Base-by-base conservation (phyloP, 1,140 invertebrate genomes). In the Pomacea maculata region DNA sequence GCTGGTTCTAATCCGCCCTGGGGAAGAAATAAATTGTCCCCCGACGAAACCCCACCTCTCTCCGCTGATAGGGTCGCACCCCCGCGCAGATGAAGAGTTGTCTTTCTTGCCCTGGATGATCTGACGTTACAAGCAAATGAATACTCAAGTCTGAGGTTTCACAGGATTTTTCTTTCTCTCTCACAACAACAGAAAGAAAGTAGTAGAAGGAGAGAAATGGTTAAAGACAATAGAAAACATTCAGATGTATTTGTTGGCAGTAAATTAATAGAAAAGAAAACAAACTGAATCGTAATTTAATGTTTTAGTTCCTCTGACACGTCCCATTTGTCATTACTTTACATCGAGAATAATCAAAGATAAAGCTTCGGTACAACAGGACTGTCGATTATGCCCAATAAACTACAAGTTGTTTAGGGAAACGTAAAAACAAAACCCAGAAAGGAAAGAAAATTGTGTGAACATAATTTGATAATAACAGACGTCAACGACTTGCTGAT, bases 1-100 rank as follows among this genome's bases (percentile, higher is more conserved):
- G 21, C 25, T 45, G 52, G 63, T 63, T 17, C 34, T 52, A 63
- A 77, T 77, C 75, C 75, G 75, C 64, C 75, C 29, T 34, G 63
- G 75, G 75, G 75, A 34, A 67, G 75, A 67, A 77, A 77, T 77
- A 65, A 77, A 77, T 77, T 77, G 75, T 77, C 19, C 65, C 67
- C 77, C 54, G 29, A 17, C 25, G 12, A n/a, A 29, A 54, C 19
- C 57, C 57, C 57, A 55, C 52, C 71, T 75, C 73, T 57, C 55
- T 78, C 8, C 57, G 45, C 65, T 71, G 65, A 78, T 78, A 45
- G 65, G 65, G 52, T 78, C 77, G 45, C 34, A 10, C 77, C 65
- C 21, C 68, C 45, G 45, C 65, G n/a, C 19, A 19, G 77, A 61
- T 61, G 57, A 61, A 61, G 57, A 61, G 57, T 61, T 61, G 57